phyloP scores from a whole-genome alignment of 1,140 invertebrate genomes.

The Zaprionus gabonicus region DNA sequence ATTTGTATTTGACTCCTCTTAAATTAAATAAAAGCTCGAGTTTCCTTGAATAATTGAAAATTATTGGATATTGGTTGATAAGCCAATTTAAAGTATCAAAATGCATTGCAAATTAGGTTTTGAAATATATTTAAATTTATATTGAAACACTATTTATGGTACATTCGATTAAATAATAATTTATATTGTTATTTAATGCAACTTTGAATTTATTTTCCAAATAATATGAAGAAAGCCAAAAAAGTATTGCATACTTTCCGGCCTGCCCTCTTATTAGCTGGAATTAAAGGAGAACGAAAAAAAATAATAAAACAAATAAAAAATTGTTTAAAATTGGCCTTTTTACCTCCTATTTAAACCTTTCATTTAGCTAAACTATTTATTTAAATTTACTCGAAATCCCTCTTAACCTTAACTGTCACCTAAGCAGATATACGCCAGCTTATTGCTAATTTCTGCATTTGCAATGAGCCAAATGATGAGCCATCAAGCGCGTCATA shows the following conservation, averaged over 20 bases:
- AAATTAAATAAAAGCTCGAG: neutral
- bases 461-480: conserved; percentile 33
- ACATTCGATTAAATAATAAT: too few species aligned
- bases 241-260: neutral
- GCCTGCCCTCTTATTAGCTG: neutral
- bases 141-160: too few species aligned
- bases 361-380: neutral
- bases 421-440: neutral
- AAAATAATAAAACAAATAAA: neutral
- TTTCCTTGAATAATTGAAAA: neutral
- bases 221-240: neutral
- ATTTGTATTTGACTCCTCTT: neutral
- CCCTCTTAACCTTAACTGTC: neutral
- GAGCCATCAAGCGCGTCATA: conserved; percentile 36
- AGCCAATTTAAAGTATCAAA: neutral
- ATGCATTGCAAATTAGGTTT: too few species aligned
- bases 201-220: neutral
- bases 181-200: too few species aligned
- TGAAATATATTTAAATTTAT: too few species aligned
- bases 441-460: conserved; percentile 2
- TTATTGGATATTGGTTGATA: neutral
- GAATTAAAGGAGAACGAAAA: neutral
- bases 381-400: neutral
- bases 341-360: neutral
- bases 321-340: neutral